phyloP scores from a whole-genome alignment of 2,888 invertebrate species.

The Raillietiella orientalis region DNA sequence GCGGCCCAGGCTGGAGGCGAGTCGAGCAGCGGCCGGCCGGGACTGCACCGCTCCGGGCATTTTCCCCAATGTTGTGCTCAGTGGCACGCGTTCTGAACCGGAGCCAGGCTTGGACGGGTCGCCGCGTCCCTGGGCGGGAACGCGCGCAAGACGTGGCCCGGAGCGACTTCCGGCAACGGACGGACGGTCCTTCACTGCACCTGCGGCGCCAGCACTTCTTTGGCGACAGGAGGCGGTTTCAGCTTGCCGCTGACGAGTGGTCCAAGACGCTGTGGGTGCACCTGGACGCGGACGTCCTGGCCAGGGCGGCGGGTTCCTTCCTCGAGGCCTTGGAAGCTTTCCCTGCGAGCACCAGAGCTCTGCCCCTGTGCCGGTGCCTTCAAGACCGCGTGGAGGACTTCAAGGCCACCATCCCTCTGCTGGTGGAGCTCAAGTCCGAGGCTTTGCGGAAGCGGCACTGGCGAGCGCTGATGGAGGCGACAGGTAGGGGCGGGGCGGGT shows the following conservation, averaged over 20 bases:
- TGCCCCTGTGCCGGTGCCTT: slow-evolving; percentile 28
- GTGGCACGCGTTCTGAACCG: no score
- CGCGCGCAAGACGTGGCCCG: no score
- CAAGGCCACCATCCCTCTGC: slow-evolving; percentile 49
- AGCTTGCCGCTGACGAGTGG: slow-evolving; percentile 40
- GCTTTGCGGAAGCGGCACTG: slow-evolving; percentile 67
- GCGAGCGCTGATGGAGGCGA: slow-evolving; percentile 56
- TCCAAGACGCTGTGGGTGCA: slow-evolving; percentile 59
- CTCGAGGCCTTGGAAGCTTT: slow-evolving; percentile 42
- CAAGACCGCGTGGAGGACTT: slow-evolving; percentile 64
- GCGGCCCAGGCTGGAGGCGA: no score
- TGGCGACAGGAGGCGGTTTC: no score
- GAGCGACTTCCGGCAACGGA: no score
- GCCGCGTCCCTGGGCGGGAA: no score
- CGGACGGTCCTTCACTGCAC: no score
- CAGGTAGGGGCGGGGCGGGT: slow-evolving; percentile 23
- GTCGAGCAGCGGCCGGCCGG: no score
- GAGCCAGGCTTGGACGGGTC: no score
- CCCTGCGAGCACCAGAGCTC: slow-evolving; percentile 21
- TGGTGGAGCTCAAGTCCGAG: slow-evolving; percentile 67
- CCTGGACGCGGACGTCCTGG: slow-evolving; percentile 42
- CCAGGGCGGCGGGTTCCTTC: slow-evolving; percentile 57
- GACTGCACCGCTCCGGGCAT: no score
- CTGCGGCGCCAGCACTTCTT: no score
- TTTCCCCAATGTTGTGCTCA: no score